Evolutionary conservation across 2,797 vertebrate genomes (phyloP).

Genomic region (Euthynnus affinis): DNA sequence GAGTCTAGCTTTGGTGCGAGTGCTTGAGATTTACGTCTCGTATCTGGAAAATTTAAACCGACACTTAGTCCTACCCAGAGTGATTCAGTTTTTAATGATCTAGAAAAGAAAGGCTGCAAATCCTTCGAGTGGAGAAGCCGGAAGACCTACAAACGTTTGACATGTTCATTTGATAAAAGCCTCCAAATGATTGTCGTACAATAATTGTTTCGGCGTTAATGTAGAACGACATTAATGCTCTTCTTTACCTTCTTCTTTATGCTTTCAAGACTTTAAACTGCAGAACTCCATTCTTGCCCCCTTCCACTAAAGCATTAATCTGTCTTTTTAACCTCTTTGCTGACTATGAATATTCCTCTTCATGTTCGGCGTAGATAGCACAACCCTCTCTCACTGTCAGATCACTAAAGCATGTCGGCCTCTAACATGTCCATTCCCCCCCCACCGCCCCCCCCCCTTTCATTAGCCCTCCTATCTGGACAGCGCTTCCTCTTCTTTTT

Average conservation of each 20-base stretch:
- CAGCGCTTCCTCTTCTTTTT: conserved; percentile 52
- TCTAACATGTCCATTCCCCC: conserved; percentile 51
- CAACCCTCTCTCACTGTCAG: conserved; percentile 33
- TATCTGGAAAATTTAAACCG: background rate
- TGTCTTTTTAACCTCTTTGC: background rate
- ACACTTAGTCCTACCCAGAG: too few relatives aligned
- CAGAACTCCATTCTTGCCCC: background rate
- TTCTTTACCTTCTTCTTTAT: background rate
- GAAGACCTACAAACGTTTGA: too few relatives aligned
- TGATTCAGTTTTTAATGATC: background rate
- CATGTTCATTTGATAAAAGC: background rate
- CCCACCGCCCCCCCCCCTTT: too few relatives aligned
- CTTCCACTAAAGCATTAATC: conserved; percentile 1
- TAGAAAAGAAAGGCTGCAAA: too few relatives aligned
- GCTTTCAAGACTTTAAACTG: background rate
- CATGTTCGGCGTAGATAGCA: background rate
- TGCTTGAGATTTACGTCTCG: background rate
- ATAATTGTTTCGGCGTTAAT: too few relatives aligned
- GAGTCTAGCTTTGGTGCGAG: too few relatives aligned
- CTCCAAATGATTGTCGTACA: background rate
- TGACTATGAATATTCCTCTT: conserved; percentile 9
- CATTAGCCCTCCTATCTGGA: conserved; percentile 50
- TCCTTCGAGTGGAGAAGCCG: too few relatives aligned
- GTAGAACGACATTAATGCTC: background rate
- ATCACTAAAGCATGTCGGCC: conserved; percentile 19